Conservation (phyloP, 2,113 vertebrate species). For the Xyrauchen texanus region DNA sequence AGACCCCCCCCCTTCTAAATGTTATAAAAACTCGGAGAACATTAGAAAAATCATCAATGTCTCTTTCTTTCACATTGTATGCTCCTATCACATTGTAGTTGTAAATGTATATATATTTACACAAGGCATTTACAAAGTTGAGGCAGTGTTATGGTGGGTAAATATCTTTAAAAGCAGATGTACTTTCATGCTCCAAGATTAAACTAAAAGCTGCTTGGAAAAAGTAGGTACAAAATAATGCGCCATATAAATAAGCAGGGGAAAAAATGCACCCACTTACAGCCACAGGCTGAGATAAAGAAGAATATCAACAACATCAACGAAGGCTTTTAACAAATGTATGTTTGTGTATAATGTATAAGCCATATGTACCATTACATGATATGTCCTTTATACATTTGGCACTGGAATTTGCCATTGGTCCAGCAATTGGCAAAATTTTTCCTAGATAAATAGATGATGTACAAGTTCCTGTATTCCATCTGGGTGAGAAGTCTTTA, state of each 20-base stretch:
- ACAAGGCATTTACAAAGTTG: conserved; percentile 88
- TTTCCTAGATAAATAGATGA: conserved; percentile 77
- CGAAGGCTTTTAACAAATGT: conserved; percentile 76
- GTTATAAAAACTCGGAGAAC: conserved; percentile 38
- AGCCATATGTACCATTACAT: conserved; percentile 69
- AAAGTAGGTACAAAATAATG: conserved; percentile 72
- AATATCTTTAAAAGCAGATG: conserved; percentile 79
- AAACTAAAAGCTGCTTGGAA: conserved; percentile 81
- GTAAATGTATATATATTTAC: conserved; percentile 66
- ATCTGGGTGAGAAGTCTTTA: conserved; percentile 62
- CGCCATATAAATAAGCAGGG: conserved; percentile 68
- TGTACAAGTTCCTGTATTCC: conserved; percentile 61
- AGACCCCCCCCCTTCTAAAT: conserved; percentile 15
- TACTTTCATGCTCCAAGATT: conserved; percentile 81
- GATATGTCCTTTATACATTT: conserved; percentile 92
- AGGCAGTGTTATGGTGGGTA: conserved; percentile 88
- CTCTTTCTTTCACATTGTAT: conserved; percentile 45
- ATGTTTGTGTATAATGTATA: conserved; percentile 53
- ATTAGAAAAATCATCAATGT: conserved; percentile 48
- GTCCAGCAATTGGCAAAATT: conserved; percentile 99
- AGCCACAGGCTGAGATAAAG: conserved; percentile 84
- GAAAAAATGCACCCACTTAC: conserved; percentile 79
- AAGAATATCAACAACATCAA: conserved; percentile 79
- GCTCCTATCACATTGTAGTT: conserved; percentile 40
- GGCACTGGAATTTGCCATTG: conserved; percentile 99